Conservation (phyloP, 2,113 vertebrate species). For the human region DNA sequence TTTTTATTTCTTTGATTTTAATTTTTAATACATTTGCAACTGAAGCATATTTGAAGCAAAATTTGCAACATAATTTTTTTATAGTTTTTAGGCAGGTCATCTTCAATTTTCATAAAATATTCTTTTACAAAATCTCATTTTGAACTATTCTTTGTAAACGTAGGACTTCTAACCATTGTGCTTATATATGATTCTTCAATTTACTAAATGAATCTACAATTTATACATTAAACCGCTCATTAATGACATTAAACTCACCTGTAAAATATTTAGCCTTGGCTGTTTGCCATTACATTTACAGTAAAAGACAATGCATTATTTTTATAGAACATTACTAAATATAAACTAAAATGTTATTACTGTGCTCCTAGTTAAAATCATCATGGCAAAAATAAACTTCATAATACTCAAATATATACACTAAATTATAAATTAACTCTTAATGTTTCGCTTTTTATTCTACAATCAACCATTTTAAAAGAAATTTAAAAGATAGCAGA, state of each 20-base stretch:
- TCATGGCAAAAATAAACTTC: neutral
- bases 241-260: neutral
- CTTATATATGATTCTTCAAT: neutral
- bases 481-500: neutral
- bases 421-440: neutral
- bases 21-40: neutral
- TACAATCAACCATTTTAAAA: neutral
- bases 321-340: neutral
- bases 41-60: neutral
- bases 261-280: neutral
- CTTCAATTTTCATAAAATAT: neutral
- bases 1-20: neutral
- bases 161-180: neutral
- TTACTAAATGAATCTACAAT: neutral
- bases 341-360: neutral
- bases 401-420: neutral
- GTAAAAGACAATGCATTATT: neutral
- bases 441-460: neutral
- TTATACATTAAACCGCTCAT: neutral
- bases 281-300: neutral
- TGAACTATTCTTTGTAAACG: neutral
- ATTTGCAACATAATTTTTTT: neutral
- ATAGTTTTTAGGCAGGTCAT: neutral
- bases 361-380: neutral
- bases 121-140: neutral